Base-by-base conservation (phyloP, 2,888 invertebrate genomes). In the Hartigia nigra region DNA sequence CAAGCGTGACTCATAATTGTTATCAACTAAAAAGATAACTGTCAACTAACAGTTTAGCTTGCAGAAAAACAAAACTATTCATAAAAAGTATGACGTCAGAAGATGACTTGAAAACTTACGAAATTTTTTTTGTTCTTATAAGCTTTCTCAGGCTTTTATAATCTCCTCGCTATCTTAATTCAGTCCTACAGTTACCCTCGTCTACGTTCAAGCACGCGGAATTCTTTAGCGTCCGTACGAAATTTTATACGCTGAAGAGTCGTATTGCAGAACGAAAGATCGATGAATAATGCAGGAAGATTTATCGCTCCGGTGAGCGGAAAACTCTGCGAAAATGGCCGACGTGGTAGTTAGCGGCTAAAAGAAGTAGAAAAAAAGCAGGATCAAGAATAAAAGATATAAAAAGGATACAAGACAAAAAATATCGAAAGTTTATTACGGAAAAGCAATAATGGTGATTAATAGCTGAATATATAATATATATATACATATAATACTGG, bases 261-360 rank as follows among this genome's bases (percentile, higher is more conserved):
- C 23, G 9, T 55, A 55, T 55, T 9, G 55, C 55, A 55, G 55
- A 55, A 55, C 55, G 55, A 9, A 72, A 34, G 72, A 72, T 72
- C 72, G 72, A 79, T 72, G 80, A 84, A 84, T 79, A 81, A 80
- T 81, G 77, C 76, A 69, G 70, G 34, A 74, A 75, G 72, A 76
- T 78, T 81, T 78, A 81, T 77, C 76, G 81, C 72, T 80, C 31
- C 74, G 74, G 39, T 74, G 79, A 77, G 80, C 77, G 39, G 78
- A 82, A 83, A 81, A 83, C 37, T 74, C 74, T 74, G 35, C 76
- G 77, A 80, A 81, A 81, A 80, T 77, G 78, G 31, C 76, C 34
- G 77, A 35, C 72, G 72, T 34, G 72, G 72, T 55, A 23, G 55
- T 55, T 55, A 55, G 55, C 23, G 23, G 55, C 5, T 55, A 23